These are phyloP conservation scores for Tokudaia muenninki DNA, from an alignment of 2,797 vertebrate genomes.

Conservation along the genomic window DNA sequence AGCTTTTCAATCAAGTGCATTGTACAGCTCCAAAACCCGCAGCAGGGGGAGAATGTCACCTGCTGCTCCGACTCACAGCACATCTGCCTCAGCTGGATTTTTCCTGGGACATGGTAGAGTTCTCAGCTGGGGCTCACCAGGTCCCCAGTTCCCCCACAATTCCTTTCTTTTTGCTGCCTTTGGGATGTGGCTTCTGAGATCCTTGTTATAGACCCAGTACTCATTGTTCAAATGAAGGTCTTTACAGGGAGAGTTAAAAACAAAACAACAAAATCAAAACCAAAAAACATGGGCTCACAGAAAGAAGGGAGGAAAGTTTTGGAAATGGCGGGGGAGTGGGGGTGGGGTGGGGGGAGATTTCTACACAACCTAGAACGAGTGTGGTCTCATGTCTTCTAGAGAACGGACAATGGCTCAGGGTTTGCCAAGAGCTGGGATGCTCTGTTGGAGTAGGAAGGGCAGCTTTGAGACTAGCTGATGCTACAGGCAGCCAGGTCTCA, in stretches of 20 bases:
- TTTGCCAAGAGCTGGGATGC: background rate
- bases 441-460: background rate
- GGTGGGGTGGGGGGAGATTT: background rate
- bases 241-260: background rate
- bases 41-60: background rate
- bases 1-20: constrained; percentile 73
- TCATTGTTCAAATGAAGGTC: background rate
- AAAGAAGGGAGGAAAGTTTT: background rate
- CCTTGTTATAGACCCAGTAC: background rate
- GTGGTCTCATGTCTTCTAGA: background rate
- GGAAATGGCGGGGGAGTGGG: background rate
- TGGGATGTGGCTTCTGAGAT: background rate
- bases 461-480: background rate
- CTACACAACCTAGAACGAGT: background rate
- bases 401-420: too few species aligned
- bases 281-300: background rate
- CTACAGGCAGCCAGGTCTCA: background rate
- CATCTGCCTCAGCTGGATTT: background rate
- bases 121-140: background rate
- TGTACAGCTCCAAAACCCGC: constrained; percentile 63
- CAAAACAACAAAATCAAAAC: background rate
- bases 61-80: background rate
- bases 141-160: rapidly evolving
- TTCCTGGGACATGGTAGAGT: background rate
- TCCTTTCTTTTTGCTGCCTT: background rate